Base-by-base conservation (phyloP, 2,888 invertebrate genomes). In the Drosophila histrio region DNA sequence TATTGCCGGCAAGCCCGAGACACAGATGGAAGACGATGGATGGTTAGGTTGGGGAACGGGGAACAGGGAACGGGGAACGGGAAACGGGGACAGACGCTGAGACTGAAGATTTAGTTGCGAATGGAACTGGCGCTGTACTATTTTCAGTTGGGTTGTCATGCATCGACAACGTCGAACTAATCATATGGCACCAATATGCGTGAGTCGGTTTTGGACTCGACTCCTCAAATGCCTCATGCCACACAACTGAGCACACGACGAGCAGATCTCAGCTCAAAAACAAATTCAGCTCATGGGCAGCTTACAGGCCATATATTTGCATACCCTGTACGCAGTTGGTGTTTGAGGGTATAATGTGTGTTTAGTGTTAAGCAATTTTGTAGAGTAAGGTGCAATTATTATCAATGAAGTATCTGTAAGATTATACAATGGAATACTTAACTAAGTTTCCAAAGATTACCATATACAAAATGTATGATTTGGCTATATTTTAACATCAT, bases 161-260 rank as follows among this genome's bases (percentile, higher is more conserved):
- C 86, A 63, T 72, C 87, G 75, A 56, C 78, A 71, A 64, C 84
- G 62, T 63, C 64, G 78, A 78, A 81, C 85, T 85, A 85, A 83
- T 83, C 88, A 83, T 85, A 83, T 87, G 81, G 85, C 87, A 87
- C 82, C 81, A 84, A 87, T 81, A 81, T 82, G 81, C 84, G 87
- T 80, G 76, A 54, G 77, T 73, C 58, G 52, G 24, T 38, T 38
- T 49, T 59, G 61, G 72, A 59, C 54, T 60, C 46, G 30, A 61
- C 46, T 49, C n/a, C 67, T 22, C 24, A 11, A 43, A 49, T 22
- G 38, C 28, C 32, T 13, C 41, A 39, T 13, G 30, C 30, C 67
- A 39, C 34, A 8, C 41, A 61, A 24, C 52, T 24, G 13, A 39
- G 22, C 63, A 26, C 24, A 38, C 47, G 34, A 6, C 9, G 21